Conservation (phyloP, 2,888 invertebrate genomes). For the Ditylenchus weischeri region DNA sequence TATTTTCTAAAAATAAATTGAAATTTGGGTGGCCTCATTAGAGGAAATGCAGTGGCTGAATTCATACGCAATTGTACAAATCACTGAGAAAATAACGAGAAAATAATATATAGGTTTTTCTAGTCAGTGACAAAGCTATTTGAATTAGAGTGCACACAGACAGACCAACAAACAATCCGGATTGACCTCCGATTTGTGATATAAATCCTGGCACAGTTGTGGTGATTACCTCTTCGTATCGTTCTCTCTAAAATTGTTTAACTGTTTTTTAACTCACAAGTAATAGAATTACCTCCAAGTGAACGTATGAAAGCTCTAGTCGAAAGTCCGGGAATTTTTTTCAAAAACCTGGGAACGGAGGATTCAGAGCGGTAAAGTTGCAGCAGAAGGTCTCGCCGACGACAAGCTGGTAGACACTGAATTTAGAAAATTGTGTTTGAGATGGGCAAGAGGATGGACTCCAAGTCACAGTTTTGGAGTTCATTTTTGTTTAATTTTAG, state of each 20-base stretch:
- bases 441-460: too few species aligned
- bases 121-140: slow-evolving; percentile 19
- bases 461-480: not conserved
- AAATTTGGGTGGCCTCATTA: too few species aligned
- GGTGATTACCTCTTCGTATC: slow-evolving; percentile 33
- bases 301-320: slow-evolving; percentile 27
- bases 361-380: not conserved
- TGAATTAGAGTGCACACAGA: slow-evolving; percentile 33
- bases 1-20: too few species aligned
- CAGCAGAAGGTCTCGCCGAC: slow-evolving; percentile 13
- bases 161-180: slow-evolving; percentile 34
- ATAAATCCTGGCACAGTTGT: slow-evolving; percentile 38
- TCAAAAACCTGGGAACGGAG: not conserved
- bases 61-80: too few species aligned
- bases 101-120: slow-evolving; percentile 8
- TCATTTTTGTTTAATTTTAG: too few species aligned
- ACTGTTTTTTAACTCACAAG: not conserved
- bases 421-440: not conserved
- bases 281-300: slow-evolving; percentile 22
- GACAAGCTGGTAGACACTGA: slow-evolving; percentile 23
- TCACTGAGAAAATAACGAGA: too few species aligned
- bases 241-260: slow-evolving; percentile 25
- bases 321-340: slow-evolving; percentile 15
- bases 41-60: too few species aligned
- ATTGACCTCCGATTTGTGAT: slow-evolving; percentile 35